Percentiles rank a stretch among this genome's conserved stretches.
phyloP scores from a whole-genome alignment of 2,797 vertebrate genomes.

The Pampus argenteus region DNA sequence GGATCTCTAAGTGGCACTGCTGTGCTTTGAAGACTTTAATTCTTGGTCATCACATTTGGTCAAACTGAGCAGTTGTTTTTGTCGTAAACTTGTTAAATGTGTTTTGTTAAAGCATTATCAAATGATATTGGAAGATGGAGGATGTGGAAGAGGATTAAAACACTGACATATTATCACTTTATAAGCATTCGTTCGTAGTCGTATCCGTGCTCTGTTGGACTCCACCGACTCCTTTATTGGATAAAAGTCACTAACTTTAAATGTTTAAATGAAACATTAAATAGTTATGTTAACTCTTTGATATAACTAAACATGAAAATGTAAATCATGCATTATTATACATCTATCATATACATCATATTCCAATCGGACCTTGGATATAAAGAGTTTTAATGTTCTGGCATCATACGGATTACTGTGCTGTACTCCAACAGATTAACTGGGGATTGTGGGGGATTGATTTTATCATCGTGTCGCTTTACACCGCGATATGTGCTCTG shows the following conservation, averaged over 20 bases:
- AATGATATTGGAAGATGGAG: too few relatives aligned
- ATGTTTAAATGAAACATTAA: too few relatives aligned
- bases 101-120: not conserved
- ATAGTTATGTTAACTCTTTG: too few relatives aligned
- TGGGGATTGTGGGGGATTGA: constrained; percentile 19
- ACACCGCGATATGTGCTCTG: constrained; percentile 28
- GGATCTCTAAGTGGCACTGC: not conserved
- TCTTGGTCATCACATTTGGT: constrained; percentile 5
- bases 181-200: too few relatives aligned
- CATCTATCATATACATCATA: too few relatives aligned
- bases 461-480: constrained; percentile 34
- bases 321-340: too few relatives aligned
- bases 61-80: constrained; percentile 1
- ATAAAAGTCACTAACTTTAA: too few relatives aligned
- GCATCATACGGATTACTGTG: constrained; percentile 18
- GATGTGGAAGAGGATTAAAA: not conserved
- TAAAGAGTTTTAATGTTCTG: not conserved
- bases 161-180: not conserved
- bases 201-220: too few relatives aligned
- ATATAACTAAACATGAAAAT: not conserved
- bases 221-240: too few relatives aligned
- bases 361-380: constrained; percentile 29
- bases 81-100: not conserved
- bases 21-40: not conserved
- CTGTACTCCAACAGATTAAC: constrained; percentile 35